phyloP scores from a whole-genome alignment of 30 jellyfish, hydroid and myxozoan species.

The Catostylus mosaicus region DNA sequence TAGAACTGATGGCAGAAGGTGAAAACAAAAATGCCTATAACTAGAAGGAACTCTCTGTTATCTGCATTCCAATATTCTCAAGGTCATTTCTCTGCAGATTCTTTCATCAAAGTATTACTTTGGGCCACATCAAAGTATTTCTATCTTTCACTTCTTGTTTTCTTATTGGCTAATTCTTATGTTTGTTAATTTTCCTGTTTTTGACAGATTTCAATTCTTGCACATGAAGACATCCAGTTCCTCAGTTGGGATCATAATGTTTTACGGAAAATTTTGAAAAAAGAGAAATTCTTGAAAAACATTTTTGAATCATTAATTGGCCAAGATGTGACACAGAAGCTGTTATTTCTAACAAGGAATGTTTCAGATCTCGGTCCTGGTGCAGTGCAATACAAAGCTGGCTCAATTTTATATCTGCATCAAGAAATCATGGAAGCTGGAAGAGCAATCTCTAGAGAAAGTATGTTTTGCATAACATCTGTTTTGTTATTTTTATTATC shows the following conservation, averaged over 20 bases:
- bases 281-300: slow-evolving; percentile 56
- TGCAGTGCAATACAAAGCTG: slow-evolving; percentile 9
- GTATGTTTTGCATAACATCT: too few relatives aligned
- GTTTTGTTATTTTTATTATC: too few relatives aligned
- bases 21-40: too few relatives aligned
- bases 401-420: slow-evolving; percentile 51
- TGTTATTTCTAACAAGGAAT: slow-evolving; percentile 19
- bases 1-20: too few relatives aligned
- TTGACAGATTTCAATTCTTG: slow-evolving; percentile 41
- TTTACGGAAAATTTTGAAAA: slow-evolving; percentile 38
- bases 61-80: too few relatives aligned
- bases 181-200: too few relatives aligned
- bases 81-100: too few relatives aligned
- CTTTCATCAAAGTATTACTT: too few relatives aligned
- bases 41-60: too few relatives aligned
- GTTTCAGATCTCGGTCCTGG: slow-evolving; percentile 11
- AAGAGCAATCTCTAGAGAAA: not conserved
- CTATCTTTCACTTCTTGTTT: too few relatives aligned
- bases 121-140: too few relatives aligned
- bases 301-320: slow-evolving; percentile 80
- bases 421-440: slow-evolving; percentile 7
- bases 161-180: too few relatives aligned
- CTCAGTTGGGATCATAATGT: slow-evolving; percentile 37
- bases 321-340: slow-evolving; percentile 78
- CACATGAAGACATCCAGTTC: slow-evolving; percentile 11